Conservation (phyloP, 2,797 vertebrate genomes). For the Scyliorhinus canicula region DNA sequence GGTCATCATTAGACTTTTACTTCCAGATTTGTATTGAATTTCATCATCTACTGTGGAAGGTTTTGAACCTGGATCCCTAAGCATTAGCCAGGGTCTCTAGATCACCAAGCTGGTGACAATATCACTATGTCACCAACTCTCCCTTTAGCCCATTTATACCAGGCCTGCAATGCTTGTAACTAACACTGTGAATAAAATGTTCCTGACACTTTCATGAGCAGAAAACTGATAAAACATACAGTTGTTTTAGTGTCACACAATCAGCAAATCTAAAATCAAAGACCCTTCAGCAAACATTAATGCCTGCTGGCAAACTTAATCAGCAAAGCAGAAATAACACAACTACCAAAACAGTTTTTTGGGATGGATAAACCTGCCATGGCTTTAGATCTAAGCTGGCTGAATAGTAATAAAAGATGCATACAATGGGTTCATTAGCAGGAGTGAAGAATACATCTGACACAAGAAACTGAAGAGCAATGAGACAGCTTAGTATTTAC, state of each 20-base stretch:
- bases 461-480: background rate
- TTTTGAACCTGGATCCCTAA: too few relatives aligned
- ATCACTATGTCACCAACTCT: too few relatives aligned
- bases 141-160: background rate
- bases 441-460: background rate
- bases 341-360: background rate
- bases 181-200: background rate
- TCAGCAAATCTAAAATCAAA: background rate
- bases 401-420: background rate
- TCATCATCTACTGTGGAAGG: too few relatives aligned
- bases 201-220: background rate
- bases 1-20: too few relatives aligned
- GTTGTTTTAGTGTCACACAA: background rate
- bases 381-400: too few relatives aligned
- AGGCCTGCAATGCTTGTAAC: background rate
- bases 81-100: too few relatives aligned
- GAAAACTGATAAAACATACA: background rate
- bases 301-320: background rate
- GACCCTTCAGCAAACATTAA: background rate
- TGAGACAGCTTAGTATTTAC: background rate
- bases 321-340: background rate
- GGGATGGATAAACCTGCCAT: background rate
- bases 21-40: too few relatives aligned
- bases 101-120: too few relatives aligned
- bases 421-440: conserved; percentile 5